Percentiles rank a stretch among this genome's conserved stretches.
These are phyloP conservation scores for Tetropium fuscum DNA, from an alignment of 2,888 invertebrate species.

Conservation along the genomic window DNA sequence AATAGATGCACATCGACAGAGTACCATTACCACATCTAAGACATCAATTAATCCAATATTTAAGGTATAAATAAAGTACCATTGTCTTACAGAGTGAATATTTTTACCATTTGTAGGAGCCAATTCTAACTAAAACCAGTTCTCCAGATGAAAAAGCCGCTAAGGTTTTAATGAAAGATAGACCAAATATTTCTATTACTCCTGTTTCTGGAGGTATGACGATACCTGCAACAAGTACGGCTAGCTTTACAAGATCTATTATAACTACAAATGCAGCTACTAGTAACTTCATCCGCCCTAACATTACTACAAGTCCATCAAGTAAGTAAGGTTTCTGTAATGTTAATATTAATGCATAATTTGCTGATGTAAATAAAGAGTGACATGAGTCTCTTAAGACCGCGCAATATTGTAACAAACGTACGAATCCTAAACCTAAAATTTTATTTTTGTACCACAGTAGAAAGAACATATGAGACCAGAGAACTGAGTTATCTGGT, in stretches of 20 bases:
- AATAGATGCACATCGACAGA: slow-evolving; percentile 30
- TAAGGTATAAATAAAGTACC: too few species aligned
- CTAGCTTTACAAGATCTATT: slow-evolving; percentile 37
- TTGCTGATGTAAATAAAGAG: too few species aligned
- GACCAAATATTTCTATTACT: slow-evolving; percentile 68
- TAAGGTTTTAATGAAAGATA: slow-evolving; percentile 60
- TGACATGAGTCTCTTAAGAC: too few species aligned
- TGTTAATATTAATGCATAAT: background rate
- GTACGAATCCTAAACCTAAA: too few species aligned
- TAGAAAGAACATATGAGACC: too few species aligned
- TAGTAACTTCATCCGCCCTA: slow-evolving; percentile 28
- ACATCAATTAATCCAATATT: slow-evolving; percentile 35
- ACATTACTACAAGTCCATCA: slow-evolving; percentile 24
- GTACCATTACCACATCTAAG: slow-evolving; percentile 18
- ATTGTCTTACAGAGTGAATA: too few species aligned
- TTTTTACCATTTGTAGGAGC: slow-evolving; percentile 35
- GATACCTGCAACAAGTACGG: slow-evolving; percentile 38
- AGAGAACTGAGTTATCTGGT: too few species aligned
- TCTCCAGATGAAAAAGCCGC: slow-evolving; percentile 43
- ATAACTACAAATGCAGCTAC: slow-evolving; percentile 39
- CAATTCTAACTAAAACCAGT: slow-evolving; percentile 11
- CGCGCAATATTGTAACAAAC: too few species aligned
- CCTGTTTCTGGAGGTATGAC: slow-evolving; percentile 53
- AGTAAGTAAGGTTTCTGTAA: slow-evolving; percentile 14
- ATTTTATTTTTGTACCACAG: too few species aligned